Conservation (phyloP, 2,113 vertebrate genomes). For the Heterotilapia buettikoferi region DNA sequence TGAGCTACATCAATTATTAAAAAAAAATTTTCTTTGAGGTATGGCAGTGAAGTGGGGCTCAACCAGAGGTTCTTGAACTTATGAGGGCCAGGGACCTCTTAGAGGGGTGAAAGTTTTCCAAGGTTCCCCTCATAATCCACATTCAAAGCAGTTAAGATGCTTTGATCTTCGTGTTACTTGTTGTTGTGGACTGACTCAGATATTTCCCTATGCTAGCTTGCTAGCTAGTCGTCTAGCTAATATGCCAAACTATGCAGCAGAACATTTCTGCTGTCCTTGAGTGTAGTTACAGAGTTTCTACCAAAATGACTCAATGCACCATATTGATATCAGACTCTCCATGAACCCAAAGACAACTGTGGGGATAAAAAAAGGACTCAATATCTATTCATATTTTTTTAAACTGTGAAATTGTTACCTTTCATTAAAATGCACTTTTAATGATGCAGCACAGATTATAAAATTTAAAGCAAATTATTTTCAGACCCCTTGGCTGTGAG, state of each 20-base stretch:
- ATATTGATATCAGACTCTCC: background rate
- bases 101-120: background rate
- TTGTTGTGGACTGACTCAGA: background rate
- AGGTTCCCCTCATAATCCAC: background rate
- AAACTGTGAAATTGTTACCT: background rate
- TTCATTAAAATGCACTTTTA: background rate
- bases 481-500: background rate
- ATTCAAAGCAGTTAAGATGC: background rate
- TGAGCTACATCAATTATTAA: background rate
- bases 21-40: background rate
- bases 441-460: background rate
- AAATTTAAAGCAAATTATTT: background rate
- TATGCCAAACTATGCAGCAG: background rate
- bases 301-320: background rate
- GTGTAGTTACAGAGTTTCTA: background rate
- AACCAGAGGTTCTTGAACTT: background rate
- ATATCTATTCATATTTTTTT: background rate
- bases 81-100: background rate
- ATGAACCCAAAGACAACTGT: background rate
- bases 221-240: background rate
- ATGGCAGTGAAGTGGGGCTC: background rate
- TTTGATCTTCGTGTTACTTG: background rate
- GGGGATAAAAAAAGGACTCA: background rate
- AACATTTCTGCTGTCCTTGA: background rate
- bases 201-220: background rate